phyloP scores from a whole-genome alignment of 2,113 vertebrate genomes.

The Eulemur macaco region DNA sequence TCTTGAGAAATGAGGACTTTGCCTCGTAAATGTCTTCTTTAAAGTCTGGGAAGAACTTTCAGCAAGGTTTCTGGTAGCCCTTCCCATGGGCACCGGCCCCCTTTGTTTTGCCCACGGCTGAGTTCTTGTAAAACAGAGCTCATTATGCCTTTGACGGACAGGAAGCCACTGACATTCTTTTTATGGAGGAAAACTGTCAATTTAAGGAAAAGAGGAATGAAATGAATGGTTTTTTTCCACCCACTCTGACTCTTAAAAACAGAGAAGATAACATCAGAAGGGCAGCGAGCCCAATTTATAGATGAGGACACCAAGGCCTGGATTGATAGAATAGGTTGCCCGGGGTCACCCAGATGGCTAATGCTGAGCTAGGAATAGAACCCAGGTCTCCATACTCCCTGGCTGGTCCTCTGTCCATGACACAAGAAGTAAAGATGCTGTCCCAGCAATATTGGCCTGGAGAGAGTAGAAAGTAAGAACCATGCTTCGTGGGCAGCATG shows the following conservation, averaged over 20 bases:
- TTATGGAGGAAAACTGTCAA: slow-evolving; percentile 47
- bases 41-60: slow-evolving; percentile 28
- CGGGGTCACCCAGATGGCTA: neutral
- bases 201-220: slow-evolving; percentile 42
- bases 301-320: neutral
- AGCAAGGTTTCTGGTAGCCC: neutral
- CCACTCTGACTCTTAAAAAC: neutral
- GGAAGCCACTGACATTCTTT: slow-evolving; percentile 60
- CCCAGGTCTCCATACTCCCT: neutral
- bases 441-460: neutral
- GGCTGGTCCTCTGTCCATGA: neutral
- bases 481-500: neutral
- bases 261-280: neutral
- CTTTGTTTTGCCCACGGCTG: slow-evolving; percentile 63
- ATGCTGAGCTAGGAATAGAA: neutral
- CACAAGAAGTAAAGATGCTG: neutral
- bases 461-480: neutral
- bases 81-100: slow-evolving; percentile 21
- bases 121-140: slow-evolving; percentile 56
- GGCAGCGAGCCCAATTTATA: neutral
- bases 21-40: neutral
- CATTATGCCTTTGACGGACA: slow-evolving; percentile 51
- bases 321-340: neutral
- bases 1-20: neutral
- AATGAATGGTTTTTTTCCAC: neutral